Evolutionary conservation across 2,113 vertebrate species (phyloP).

Genomic region (Sigmodon hispidus): DNA sequence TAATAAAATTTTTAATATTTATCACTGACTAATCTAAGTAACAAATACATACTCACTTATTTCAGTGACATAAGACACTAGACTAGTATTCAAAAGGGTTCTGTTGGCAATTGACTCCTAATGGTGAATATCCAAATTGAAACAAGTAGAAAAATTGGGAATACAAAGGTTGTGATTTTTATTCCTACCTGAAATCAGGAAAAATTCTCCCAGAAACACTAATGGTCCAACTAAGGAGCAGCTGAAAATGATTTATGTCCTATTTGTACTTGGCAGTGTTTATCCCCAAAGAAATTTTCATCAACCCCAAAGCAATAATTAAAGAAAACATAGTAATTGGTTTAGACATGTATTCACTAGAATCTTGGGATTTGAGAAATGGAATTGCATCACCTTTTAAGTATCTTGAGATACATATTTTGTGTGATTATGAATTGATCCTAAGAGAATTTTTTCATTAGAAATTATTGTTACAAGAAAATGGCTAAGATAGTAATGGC

Average conservation of each 20-base stretch:
- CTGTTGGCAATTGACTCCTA: background rate
- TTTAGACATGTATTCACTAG: background rate
- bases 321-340: slow-evolving; percentile 17
- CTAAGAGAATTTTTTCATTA: background rate
- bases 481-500: background rate
- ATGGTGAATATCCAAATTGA: background rate
- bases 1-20: background rate
- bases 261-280: background rate
- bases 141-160: background rate
- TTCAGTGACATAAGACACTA: background rate
- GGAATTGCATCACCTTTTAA: background rate
- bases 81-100: background rate
- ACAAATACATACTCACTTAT: background rate
- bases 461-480: background rate
- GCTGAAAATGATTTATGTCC: background rate
- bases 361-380: slow-evolving; percentile 2
- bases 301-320: slow-evolving; percentile 15
- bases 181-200: slow-evolving; percentile 51
- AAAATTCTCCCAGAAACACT: slow-evolving; percentile 15
- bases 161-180: background rate
- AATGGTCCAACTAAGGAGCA: background rate
- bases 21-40: background rate
- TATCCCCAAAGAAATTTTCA: slow-evolving; percentile 38
- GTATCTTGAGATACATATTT: background rate
- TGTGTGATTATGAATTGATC: background rate